Evolutionary conservation across 2,797 vertebrate genomes (phyloP).

Genomic region (Simalia tracyae): DNA sequence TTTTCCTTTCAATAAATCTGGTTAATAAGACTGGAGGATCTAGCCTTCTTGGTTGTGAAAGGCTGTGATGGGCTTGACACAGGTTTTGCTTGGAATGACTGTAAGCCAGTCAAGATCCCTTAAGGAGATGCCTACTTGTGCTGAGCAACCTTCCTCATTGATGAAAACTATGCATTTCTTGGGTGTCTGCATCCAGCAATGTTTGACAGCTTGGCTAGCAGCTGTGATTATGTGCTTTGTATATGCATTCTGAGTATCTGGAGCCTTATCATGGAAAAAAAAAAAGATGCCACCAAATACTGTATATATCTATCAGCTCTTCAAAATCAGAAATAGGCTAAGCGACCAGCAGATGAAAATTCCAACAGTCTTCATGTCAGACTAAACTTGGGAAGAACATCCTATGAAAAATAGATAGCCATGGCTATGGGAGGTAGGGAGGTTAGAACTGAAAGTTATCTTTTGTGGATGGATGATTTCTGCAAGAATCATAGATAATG

Average conservation of each 20-base stretch:
- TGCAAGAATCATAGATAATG: neutral
- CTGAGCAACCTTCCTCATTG: neutral
- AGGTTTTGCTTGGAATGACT: neutral
- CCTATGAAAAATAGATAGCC: neutral
- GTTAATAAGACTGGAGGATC: neutral
- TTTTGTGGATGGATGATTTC: neutral
- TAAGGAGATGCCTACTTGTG: neutral
- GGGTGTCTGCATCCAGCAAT: neutral
- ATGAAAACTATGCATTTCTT: neutral
- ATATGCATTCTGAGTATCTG: neutral
- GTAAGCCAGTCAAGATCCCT: neutral
- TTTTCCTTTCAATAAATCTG: neutral
- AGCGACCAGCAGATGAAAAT: neutral
- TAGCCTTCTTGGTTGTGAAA: neutral
- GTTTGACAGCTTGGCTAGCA: neutral
- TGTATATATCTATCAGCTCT: neutral
- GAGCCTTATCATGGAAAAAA: neutral
- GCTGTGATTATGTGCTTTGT: neutral
- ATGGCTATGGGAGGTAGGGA: neutral
- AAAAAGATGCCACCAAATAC: neutral
- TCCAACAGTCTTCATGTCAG: neutral
- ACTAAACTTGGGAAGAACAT: neutral
- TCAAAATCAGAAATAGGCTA: neutral
- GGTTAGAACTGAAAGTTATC: slow-evolving; percentile 15
- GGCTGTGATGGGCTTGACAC: neutral